Conservation (phyloP, 1,140 invertebrate genomes). For the Drepana arcuata region DNA sequence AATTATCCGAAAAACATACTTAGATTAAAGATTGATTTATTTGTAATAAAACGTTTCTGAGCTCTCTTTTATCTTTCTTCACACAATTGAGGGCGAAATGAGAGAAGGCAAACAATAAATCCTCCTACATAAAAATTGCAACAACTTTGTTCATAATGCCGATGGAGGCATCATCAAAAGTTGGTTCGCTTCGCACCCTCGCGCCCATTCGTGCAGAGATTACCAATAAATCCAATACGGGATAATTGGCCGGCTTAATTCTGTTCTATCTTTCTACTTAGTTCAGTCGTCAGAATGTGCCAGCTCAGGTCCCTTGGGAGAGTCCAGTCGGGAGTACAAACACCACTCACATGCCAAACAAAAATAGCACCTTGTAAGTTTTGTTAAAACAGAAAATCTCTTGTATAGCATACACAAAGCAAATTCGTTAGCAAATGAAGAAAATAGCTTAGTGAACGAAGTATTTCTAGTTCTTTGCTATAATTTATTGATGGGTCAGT, state of each 20-base stretch:
- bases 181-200: constrained; percentile 67
- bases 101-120: constrained; percentile 64
- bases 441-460: constrained; percentile 46
- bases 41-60: constrained; percentile 43
- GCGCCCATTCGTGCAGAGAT: constrained; percentile 69
- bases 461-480: constrained; percentile 32
- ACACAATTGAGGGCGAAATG: constrained; percentile 55
- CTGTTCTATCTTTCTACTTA: constrained; percentile 72
- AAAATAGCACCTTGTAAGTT: constrained; percentile 38
- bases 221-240: constrained; percentile 72
- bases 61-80: constrained; percentile 50
- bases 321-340: constrained; percentile 53
- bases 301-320: constrained; percentile 63
- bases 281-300: constrained; percentile 70
- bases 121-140: constrained; percentile 69
- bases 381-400: constrained; percentile 34
- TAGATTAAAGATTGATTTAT: constrained; percentile 46
- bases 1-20: constrained; percentile 29
- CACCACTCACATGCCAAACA: constrained; percentile 40
- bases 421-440: constrained; percentile 38
- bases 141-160: constrained; percentile 69
- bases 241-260: constrained; percentile 72
- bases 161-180: constrained; percentile 68
- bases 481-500: no score
- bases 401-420: constrained; percentile 23